phyloP scores from a whole-genome alignment of 2,113 vertebrate species.

The Piaya cayana region DNA sequence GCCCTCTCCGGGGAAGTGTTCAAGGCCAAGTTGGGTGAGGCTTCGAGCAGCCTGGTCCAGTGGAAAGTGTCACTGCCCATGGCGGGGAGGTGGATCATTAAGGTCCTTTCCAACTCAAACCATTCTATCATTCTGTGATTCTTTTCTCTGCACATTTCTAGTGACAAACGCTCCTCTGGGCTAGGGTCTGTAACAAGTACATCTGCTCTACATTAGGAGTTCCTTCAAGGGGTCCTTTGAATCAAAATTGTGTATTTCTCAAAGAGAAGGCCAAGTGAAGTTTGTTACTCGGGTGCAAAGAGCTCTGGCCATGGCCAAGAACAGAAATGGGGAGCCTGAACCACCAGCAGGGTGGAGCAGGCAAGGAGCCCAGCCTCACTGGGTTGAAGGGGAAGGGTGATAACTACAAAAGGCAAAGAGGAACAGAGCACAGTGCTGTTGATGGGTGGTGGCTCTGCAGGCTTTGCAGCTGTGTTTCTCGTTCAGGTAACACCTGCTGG shows the following conservation, averaged over 20 bases:
- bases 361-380: fast-evolving
- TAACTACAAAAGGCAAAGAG: not conserved
- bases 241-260: not conserved
- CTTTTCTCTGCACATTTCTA: not conserved
- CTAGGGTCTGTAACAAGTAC: not conserved
- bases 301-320: not conserved
- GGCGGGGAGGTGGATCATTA: too few species aligned
- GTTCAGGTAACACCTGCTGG: not conserved
- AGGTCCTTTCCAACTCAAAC: too few species aligned
- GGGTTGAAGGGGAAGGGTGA: fast-evolving
- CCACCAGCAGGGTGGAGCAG: fast-evolving
- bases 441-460: not conserved
- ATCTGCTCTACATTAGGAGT: not conserved
- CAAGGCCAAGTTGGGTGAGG: too few species aligned
- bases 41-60: too few species aligned
- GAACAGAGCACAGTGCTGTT: not conserved
- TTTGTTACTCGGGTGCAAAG: not conserved
- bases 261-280: not conserved
- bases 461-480: not conserved
- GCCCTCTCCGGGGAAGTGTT: too few species aligned
- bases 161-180: not conserved
- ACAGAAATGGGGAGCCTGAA: too few species aligned
- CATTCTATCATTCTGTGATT: too few species aligned
- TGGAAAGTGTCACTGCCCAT: too few species aligned
- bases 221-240: not conserved